These are phyloP conservation scores for Plotosus lineatus DNA, from an alignment of 2,113 vertebrate genomes.

Conservation along the genomic window DNA sequence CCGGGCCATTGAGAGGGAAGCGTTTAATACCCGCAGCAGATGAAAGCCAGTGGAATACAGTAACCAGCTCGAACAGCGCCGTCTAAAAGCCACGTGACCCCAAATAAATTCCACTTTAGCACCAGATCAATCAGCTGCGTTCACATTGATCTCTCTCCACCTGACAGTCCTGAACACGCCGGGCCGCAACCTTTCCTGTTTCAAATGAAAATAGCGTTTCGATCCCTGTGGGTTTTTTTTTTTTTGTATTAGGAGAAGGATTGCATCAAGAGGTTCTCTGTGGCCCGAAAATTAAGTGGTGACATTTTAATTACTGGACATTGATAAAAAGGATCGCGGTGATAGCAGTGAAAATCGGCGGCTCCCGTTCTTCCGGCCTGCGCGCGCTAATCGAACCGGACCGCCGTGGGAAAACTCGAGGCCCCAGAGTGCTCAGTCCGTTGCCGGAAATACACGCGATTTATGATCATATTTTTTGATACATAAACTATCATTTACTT, in stretches of 20 bases:
- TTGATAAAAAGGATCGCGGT: constrained; percentile 81
- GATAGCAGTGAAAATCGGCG: constrained; percentile 70
- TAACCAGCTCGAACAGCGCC: constrained; percentile 90
- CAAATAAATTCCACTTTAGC: constrained; percentile 92
- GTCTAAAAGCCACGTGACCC: constrained; percentile 87
- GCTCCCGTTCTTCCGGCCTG: constrained; percentile 64
- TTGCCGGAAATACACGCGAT: constrained; percentile 18
- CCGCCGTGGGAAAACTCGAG: constrained; percentile 63
- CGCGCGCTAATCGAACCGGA: constrained; percentile 67
- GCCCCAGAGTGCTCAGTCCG: background rate
- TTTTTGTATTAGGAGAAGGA: constrained; percentile 82
- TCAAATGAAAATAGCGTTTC: constrained; percentile 81
- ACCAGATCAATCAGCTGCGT: constrained; percentile 84
- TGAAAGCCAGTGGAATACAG: constrained; percentile 88
- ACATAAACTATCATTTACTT: background rate
- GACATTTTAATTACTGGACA: constrained; percentile 97
- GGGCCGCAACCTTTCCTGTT: constrained; percentile 69
- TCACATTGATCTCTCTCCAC: constrained; percentile 80
- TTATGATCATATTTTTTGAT: background rate
- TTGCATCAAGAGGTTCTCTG: constrained; percentile 78
- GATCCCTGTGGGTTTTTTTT: constrained; percentile 80
- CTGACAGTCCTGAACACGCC: constrained; percentile 65
- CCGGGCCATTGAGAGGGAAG: constrained; percentile 77
- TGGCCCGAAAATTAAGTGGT: constrained; percentile 86
- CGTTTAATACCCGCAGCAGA: constrained; percentile 86